Conservation (phyloP, 2,113 vertebrate species). For the Tachuris rubrigastra region DNA sequence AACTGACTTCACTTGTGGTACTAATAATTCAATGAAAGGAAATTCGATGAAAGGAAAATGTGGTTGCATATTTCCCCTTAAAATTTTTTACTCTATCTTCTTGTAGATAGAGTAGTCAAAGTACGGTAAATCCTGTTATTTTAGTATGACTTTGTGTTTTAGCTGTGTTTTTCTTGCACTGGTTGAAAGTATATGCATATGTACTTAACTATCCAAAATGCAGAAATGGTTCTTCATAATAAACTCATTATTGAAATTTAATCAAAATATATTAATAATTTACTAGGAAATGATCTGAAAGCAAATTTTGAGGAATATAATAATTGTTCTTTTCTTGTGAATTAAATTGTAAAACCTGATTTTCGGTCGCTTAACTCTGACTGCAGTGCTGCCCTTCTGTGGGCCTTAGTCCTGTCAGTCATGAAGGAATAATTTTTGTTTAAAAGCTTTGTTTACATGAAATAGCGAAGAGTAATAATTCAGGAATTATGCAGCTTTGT, state of each 20-base stretch:
- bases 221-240: neutral
- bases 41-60: neutral
- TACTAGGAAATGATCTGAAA: neutral
- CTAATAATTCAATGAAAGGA: neutral
- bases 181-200: neutral
- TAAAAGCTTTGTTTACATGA: neutral
- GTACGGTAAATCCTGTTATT: neutral
- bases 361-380: neutral
- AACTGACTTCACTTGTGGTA: neutral
- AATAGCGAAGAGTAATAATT: neutral
- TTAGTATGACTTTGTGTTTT: neutral
- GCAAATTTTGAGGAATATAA: neutral
- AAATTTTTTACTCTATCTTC: neutral
- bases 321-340: neutral
- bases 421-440: neutral
- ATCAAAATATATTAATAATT: neutral
- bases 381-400: neutral
- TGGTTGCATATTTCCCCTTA: neutral
- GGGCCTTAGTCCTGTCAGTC: neutral
- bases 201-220: neutral
- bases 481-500: neutral
- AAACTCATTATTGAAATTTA: neutral
- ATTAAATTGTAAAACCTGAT: neutral
- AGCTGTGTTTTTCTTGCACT: neutral
- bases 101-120: neutral